Conservation (phyloP, 2,888 invertebrate species). For the Tanypteryx hageni region DNA sequence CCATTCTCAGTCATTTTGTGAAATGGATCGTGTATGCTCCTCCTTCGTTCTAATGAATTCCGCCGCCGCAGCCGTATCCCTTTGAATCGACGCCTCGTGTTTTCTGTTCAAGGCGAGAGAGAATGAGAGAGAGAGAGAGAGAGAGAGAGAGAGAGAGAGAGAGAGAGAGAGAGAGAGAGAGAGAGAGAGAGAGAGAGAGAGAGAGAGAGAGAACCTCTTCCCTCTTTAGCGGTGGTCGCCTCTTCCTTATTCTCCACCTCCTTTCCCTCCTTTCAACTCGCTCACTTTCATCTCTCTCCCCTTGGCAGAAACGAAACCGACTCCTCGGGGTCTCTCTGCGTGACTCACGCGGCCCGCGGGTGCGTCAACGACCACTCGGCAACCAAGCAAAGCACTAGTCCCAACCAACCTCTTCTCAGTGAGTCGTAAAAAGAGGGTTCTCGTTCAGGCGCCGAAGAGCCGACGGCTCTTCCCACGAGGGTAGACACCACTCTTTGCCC, state of each 20-base stretch:
- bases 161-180: too few species aligned
- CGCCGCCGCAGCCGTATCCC: too few species aligned
- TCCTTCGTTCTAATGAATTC: too few species aligned
- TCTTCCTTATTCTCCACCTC: not conserved
- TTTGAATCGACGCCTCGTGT: too few species aligned
- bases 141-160: too few species aligned
- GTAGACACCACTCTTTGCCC: too few species aligned
- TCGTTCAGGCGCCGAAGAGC: slow-evolving; percentile 4
- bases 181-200: too few species aligned
- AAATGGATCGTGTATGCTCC: too few species aligned
- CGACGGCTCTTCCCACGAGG: not conserved
- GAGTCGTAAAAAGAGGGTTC: not conserved
- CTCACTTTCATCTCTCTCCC: not conserved
- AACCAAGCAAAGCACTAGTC: not conserved
- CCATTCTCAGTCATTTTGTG: too few species aligned
- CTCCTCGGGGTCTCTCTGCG: not conserved
- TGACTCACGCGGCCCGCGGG: not conserved
- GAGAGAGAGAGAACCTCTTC: too few species aligned
- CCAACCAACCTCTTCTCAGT: not conserved
- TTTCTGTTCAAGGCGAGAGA: too few species aligned
- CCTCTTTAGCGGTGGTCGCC: not conserved
- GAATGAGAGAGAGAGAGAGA: too few species aligned
- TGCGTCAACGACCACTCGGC: not conserved
- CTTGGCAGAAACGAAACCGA: not conserved
- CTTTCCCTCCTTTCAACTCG: not conserved